Percentiles rank a stretch among this genome's conserved stretches.
Conservation (phyloP, 1,140 invertebrate genomes). For the Bemisia tabaci region DNA sequence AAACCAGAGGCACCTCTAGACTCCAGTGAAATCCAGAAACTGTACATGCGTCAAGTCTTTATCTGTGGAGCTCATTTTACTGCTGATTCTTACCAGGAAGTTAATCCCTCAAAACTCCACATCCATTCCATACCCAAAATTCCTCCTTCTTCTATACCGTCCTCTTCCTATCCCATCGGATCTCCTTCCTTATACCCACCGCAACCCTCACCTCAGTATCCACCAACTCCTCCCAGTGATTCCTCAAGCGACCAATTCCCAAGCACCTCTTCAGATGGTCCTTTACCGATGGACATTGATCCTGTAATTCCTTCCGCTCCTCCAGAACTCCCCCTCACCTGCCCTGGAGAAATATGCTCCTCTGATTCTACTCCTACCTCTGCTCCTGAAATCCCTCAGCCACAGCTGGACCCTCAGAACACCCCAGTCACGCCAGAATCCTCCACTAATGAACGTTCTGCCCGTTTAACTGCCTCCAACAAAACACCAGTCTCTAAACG, state of each 20-base stretch:
- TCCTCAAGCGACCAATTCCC: background rate
- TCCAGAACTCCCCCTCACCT: too few relatives aligned
- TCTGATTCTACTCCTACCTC: too few relatives aligned
- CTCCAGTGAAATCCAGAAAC: background rate
- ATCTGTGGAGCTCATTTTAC: background rate
- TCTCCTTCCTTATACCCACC: background rate
- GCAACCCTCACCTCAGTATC: background rate
- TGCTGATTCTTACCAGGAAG: background rate
- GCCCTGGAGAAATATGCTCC: too few relatives aligned
- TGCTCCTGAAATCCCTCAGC: background rate
- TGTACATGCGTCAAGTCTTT: background rate
- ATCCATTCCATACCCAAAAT: background rate
- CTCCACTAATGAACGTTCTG: too few relatives aligned
- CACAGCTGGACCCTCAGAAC: background rate
- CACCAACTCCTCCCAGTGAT: too few relatives aligned
- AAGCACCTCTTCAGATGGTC: background rate
- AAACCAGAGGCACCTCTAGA: background rate
- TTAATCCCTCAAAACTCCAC: background rate
- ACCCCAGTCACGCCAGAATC: background rate
- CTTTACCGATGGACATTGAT: too few relatives aligned
- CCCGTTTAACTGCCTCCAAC: too few relatives aligned
- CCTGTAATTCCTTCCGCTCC: too few relatives aligned
- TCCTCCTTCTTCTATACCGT: background rate
- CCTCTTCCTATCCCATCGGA: background rate
- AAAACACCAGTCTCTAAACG: too few relatives aligned